These are phyloP conservation scores for Andrena praecox DNA, from an alignment of 2,888 invertebrate species.

Conservation along the genomic window DNA sequence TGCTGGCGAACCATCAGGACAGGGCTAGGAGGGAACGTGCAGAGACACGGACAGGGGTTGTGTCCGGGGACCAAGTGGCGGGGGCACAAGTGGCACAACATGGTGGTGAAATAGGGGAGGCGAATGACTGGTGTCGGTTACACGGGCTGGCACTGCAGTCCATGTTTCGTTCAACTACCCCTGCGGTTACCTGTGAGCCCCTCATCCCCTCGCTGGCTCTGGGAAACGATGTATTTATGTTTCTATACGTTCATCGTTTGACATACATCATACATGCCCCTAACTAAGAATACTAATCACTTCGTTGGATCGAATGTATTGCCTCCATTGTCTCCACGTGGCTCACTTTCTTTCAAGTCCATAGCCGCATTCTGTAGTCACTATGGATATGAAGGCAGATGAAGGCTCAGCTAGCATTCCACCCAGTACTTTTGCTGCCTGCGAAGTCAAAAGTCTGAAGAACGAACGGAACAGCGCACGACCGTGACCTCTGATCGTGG, in stretches of 20 bases:
- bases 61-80: slow-evolving; percentile 61
- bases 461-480: slow-evolving; percentile 59
- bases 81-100: slow-evolving; percentile 79
- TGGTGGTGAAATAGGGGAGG: slow-evolving; percentile 79
- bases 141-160: slow-evolving; percentile 81
- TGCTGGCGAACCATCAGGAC: slow-evolving; percentile 46
- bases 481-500: slow-evolving; percentile 79
- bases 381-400: neutral
- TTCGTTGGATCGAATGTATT: slow-evolving; percentile 19
- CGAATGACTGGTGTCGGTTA: slow-evolving; percentile 84
- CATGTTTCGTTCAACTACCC: slow-evolving; percentile 73
- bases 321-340: neutral
- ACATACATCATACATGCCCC: slow-evolving; percentile 28
- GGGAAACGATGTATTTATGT: slow-evolving; percentile 68
- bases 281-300: slow-evolving; percentile 60
- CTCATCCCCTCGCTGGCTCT: slow-evolving; percentile 44
- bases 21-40: slow-evolving; percentile 36
- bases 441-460: neutral
- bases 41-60: slow-evolving; percentile 52
- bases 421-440: neutral
- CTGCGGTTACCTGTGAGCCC: slow-evolving; percentile 73
- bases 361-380: neutral
- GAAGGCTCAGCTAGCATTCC: neutral
- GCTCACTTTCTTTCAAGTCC: neutral
- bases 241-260: slow-evolving; percentile 69